Evolutionary conservation across 2,113 vertebrate genomes (phyloP).

Genomic region (Cyanoliseus patagonus): DNA sequence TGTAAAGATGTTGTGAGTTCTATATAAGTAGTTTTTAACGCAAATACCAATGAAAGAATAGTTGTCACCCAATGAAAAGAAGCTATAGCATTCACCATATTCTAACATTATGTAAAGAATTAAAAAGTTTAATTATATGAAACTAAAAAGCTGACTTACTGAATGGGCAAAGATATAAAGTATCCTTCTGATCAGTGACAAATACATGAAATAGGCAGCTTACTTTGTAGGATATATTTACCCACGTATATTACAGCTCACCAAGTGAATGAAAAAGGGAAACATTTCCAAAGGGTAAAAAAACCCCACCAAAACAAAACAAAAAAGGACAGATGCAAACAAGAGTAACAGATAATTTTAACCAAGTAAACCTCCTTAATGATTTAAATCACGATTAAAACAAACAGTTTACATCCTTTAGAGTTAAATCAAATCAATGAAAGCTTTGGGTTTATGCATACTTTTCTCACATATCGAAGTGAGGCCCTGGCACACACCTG

Average conservation of each 20-base stretch:
- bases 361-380: not conserved
- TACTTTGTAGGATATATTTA: not conserved
- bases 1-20: not conserved
- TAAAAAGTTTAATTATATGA: not conserved
- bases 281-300: not conserved
- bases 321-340: not conserved
- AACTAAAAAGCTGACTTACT: not conserved
- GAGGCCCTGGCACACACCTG: not conserved
- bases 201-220: not conserved
- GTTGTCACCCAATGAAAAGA: not conserved
- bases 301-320: not conserved
- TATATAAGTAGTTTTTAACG: not conserved
- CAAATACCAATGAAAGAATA: not conserved
- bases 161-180: not conserved
- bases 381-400: not conserved
- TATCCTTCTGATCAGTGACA: not conserved
- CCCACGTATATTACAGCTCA: not conserved
- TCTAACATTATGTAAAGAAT: not conserved
- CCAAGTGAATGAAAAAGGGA: accelerated
- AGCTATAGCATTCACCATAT: not conserved
- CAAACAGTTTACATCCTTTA: not conserved
- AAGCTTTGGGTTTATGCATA: not conserved
- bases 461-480: accelerated
- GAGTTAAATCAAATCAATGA: not conserved
- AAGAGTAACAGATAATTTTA: not conserved